Evolutionary conservation across 2,888 invertebrate genomes (phyloP).

Genomic region (Apodemia mormo): DNA sequence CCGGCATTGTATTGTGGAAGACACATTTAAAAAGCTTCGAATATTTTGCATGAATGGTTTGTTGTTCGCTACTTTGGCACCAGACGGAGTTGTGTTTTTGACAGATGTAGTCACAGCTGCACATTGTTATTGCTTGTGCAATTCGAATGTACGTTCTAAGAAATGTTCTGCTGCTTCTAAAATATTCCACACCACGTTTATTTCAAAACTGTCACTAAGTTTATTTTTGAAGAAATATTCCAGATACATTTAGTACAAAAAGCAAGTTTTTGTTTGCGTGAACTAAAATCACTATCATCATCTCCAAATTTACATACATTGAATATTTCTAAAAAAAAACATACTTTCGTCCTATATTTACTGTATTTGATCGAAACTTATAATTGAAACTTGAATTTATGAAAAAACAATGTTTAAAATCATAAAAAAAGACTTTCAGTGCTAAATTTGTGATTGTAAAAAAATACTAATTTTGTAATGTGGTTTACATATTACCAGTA

Average conservation of each 20-base stretch:
- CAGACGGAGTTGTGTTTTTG: constrained; percentile 29
- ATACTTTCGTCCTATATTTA: no score
- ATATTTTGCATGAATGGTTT: constrained; percentile 5
- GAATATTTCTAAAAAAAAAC: no score
- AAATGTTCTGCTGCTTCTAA: not conserved
- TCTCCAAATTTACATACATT: no score
- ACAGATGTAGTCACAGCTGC: constrained; percentile 36
- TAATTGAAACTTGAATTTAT: no score
- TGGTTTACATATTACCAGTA: no score
- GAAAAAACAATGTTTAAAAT: no score
- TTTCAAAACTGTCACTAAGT: not conserved
- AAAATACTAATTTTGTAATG: no score
- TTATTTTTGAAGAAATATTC: not conserved
- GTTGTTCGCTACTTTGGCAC: constrained; percentile 10
- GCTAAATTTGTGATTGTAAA: no score
- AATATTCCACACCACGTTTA: not conserved
- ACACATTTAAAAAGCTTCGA: constrained; percentile 1
- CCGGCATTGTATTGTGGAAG: not conserved
- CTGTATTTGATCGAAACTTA: no score
- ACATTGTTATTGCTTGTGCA: constrained; percentile 32
- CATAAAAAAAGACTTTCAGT: no score
- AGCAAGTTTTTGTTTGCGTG: no score
- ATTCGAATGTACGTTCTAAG: constrained; percentile 29
- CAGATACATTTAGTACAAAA: not conserved
- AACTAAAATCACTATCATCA: no score